Percentiles rank a stretch among this genome's conserved stretches.
phyloP scores from a whole-genome alignment of 2,797 vertebrate genomes.

The Mormyrops attenuatus region DNA sequence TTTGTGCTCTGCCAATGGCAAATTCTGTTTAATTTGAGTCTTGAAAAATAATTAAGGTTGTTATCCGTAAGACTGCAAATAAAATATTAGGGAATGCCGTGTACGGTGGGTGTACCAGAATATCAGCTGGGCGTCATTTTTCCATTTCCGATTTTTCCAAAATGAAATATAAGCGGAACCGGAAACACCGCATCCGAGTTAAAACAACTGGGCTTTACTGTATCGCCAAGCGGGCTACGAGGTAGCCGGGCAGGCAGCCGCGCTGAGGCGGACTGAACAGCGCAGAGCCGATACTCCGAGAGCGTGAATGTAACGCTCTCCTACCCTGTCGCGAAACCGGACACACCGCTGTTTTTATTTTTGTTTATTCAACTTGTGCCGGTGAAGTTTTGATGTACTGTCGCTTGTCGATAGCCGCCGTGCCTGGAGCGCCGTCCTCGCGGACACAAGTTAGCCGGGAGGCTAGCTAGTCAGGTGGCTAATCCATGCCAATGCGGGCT shows the following conservation, averaged over 20 bases:
- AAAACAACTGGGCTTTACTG: background rate
- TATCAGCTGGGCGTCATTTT: background rate
- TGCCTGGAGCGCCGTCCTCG: background rate
- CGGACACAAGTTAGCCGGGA: background rate
- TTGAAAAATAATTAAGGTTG: background rate
- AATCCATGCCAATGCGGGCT: background rate
- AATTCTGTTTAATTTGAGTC: background rate
- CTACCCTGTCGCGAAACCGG: background rate
- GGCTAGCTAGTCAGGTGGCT: background rate
- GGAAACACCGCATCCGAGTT: background rate
- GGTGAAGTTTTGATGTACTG: background rate
- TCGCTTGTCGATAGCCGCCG: background rate
- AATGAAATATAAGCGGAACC: slow-evolving; percentile 1
- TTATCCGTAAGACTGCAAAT: background rate
- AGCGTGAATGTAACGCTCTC: background rate
- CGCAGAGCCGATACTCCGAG: background rate
- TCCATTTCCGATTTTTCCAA: background rate
- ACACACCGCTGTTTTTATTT: background rate
- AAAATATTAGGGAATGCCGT: background rate
- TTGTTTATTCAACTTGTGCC: background rate
- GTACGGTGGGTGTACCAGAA: background rate
- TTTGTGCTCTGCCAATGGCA: background rate
- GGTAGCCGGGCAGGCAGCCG: background rate
- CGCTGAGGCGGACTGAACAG: slow-evolving; percentile 4
- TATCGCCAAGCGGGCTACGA: background rate